A percentile compares a stretch with the other conserved stretches of the same genome.
Conservation (phyloP, 2,888 invertebrate species). For the Fragum whitleyi region DNA sequence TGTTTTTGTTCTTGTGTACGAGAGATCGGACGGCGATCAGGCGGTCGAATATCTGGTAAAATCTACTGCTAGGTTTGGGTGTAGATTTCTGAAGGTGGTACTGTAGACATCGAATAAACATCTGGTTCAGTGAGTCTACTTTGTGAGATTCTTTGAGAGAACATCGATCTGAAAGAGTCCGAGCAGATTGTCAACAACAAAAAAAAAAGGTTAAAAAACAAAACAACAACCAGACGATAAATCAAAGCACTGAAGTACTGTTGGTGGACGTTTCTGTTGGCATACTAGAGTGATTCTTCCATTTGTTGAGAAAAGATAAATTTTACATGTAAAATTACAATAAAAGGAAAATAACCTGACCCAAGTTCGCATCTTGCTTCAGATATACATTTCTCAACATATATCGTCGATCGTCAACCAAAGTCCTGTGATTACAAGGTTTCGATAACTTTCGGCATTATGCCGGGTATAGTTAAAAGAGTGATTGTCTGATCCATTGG, state of each 20-base stretch:
- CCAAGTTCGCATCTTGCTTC: not conserved
- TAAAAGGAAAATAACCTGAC: not conserved
- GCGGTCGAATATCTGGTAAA: conserved; percentile 22
- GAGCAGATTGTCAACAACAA: not conserved
- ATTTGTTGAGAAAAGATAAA: no score
- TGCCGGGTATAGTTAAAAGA: no score
- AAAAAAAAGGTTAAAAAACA: not conserved
- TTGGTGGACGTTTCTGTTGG: no score
- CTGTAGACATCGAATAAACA: conserved; percentile 17
- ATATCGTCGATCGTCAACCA: no score
- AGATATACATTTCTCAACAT: no score
- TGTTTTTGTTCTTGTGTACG: conserved; percentile 10
- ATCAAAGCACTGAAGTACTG: no score
- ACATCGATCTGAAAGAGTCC: conserved; percentile 31
- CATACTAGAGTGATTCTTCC: no score
- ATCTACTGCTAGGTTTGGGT: conserved; percentile 2
- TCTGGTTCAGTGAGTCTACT: conserved; percentile 7
- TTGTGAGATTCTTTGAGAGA: not conserved
- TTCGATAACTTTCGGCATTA: no score
- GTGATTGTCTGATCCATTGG: no score
- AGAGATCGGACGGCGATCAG: conserved; percentile 18
- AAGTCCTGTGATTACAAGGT: no score
- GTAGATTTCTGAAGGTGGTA: conserved; percentile 20
- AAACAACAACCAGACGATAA: not conserved
- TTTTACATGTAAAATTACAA: no score